Evolutionary conservation across 2,888 invertebrate species (phyloP), one percentile per base, ranked within the genome.

Genomic region (Diabrotica balteata): DNA sequence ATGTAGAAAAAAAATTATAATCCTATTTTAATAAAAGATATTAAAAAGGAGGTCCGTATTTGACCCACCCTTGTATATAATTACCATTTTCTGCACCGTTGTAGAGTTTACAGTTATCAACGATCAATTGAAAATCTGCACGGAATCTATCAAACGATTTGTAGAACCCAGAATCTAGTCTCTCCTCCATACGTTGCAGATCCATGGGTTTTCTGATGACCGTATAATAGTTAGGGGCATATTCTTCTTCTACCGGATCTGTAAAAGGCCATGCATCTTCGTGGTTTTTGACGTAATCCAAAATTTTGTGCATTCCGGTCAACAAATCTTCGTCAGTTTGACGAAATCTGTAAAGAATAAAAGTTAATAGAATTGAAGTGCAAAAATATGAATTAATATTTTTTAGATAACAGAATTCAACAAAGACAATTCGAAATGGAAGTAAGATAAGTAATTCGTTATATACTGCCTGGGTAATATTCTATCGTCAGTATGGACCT

Each of bases 181-280:
- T 90, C 73, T 94, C 93, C 81, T 95, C 95, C 93, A 96, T 95
- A 79, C 91, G 91, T 68, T 90, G 89, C 60, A 96, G 86, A 83
- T 95, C 95, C 95, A 96, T 96, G 0, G 96, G 96, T 73, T 87
- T 87, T 73, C 91, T 83, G 51, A 91, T 91, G 44, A 91, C 90
- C 0, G 91, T 88, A 79, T 91, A 91, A 81, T 91, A 93, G 83
- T 93, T 92, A 0, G 97, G 96, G 0, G 96, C 96, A 81, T 93
- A 94, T 79, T 94, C 93, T 81, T 96, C 96, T 78, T 96, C 94
- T 1, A 97, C 96, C 0, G 96, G 94, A 80, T 96, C 95, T 81
- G 93, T 88, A 84, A 97, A 97, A 0, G 96, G 96, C 96, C 96
- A 97, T 0, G 96, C 95, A 82, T 97, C 96, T 66, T 93, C 91